Conservation (phyloP, 2,113 vertebrate species). For the Butastur rufipennis region DNA sequence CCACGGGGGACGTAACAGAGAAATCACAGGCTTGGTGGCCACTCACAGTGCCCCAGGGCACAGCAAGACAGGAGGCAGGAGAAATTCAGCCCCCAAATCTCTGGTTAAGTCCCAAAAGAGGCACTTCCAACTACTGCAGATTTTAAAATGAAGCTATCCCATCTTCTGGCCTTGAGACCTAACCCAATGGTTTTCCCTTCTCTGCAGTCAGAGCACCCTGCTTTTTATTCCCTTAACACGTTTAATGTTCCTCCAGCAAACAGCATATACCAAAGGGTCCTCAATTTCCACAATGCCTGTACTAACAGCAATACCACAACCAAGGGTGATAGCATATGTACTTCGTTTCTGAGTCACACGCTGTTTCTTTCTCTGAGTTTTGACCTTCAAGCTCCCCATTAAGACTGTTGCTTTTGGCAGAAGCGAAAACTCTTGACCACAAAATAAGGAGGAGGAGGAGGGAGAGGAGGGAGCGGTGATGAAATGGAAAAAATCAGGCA, state of each 20-base stretch:
- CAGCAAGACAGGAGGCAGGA: background rate
- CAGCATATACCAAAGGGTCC: background rate
- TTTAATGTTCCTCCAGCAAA: background rate
- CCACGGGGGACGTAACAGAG: no score
- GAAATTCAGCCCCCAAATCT: background rate
- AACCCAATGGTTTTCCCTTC: background rate
- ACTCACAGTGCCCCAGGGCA: background rate
- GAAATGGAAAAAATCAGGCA: constrained; percentile 51
- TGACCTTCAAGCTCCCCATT: constrained; percentile 48
- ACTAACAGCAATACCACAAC: background rate
- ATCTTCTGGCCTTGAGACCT: background rate
- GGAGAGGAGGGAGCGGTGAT: background rate
- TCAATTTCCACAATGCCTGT: background rate
- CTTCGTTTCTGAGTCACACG: background rate
- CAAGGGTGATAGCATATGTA: background rate
- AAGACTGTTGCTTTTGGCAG: constrained; percentile 59
- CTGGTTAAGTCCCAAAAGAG: background rate
- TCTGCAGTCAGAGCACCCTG: background rate
- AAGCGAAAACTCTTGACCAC: background rate
- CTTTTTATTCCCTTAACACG: background rate
- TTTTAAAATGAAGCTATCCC: background rate
- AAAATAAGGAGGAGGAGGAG: background rate
- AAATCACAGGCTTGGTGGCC: background rate
- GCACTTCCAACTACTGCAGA: background rate
- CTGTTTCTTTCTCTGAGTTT: background rate